Conservation (phyloP, 2,888 invertebrate genomes). For the Liopterus haemorrhoidalis region DNA sequence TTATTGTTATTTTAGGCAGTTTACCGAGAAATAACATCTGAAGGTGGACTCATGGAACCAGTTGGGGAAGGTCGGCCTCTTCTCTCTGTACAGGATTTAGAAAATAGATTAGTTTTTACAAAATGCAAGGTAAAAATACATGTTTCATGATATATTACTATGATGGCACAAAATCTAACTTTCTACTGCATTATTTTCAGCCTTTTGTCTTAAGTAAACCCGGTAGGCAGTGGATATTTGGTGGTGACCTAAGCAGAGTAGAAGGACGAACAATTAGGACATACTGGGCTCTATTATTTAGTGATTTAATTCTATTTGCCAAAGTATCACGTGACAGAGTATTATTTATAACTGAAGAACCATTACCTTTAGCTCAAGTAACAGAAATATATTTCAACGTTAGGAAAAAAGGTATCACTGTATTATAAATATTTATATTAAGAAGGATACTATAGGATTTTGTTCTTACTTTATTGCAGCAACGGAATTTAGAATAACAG, state of each 20-base stretch:
- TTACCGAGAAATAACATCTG: conserved; percentile 77
- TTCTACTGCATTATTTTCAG: conserved; percentile 46
- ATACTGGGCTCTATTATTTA: conserved; percentile 80
- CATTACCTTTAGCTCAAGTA: conserved; percentile 68
- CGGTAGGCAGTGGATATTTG: conserved; percentile 85
- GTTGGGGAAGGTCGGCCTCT: conserved; percentile 76
- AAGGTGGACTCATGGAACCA: conserved; percentile 79
- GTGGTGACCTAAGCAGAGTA: conserved; percentile 75
- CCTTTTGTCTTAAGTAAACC: conserved; percentile 78
- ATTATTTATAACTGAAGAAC: conserved; percentile 82
- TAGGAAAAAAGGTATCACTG: conserved; percentile 67
- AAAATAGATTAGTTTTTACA: conserved; percentile 82
- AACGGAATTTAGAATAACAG: conserved; percentile 77
- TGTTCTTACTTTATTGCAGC: conserved; percentile 47
- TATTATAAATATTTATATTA: neutral
- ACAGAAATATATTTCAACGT: conserved; percentile 81
- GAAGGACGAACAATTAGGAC: conserved; percentile 77
- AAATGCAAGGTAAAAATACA: conserved; percentile 65
- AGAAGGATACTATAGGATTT: neutral
- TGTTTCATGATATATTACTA: neutral
- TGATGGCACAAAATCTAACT: neutral
- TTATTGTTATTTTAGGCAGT: conserved; percentile 48
- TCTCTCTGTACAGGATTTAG: conserved; percentile 75
- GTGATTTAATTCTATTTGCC: conserved; percentile 77
- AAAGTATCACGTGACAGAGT: conserved; percentile 82